Evolutionary conservation across 2,113 vertebrate species (phyloP).

Genomic region (Sceloporus tristichus): DNA sequence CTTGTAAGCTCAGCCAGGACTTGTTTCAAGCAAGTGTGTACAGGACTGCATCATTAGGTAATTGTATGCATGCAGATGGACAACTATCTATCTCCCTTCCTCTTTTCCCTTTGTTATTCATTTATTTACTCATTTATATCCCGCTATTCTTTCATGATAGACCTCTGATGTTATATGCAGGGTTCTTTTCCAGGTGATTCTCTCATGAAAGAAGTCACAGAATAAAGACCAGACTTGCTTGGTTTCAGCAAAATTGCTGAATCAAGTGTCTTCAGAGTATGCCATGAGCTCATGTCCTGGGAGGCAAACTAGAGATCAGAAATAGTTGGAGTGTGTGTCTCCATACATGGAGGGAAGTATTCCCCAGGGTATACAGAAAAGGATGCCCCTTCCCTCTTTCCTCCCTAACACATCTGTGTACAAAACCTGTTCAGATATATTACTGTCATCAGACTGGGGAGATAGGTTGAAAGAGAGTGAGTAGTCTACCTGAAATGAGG

Average conservation of each 20-base stretch:
- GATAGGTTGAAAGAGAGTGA: neutral
- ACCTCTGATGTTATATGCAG: neutral
- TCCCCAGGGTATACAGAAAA: neutral
- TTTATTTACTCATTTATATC: neutral
- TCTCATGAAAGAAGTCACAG: neutral
- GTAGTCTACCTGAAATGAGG: neutral
- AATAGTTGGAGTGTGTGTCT: neutral
- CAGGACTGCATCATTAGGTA: neutral
- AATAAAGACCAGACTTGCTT: neutral
- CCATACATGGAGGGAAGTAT: neutral
- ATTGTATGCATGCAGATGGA: neutral
- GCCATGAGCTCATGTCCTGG: neutral
- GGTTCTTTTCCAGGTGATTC: neutral
- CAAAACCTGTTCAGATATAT: neutral
- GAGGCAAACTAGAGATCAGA: neutral
- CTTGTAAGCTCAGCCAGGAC: neutral
- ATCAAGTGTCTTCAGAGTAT: neutral
- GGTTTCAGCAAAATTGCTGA: neutral
- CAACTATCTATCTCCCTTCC: no score
- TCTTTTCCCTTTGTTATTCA: neutral
- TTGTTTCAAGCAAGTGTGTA: neutral
- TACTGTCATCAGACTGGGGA: neutral
- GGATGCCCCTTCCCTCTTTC: neutral
- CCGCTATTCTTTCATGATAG: neutral
- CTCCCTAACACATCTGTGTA: neutral